phyloP scores from a whole-genome alignment of 2,113 vertebrate genomes.

The Mirounga angustirostris region DNA sequence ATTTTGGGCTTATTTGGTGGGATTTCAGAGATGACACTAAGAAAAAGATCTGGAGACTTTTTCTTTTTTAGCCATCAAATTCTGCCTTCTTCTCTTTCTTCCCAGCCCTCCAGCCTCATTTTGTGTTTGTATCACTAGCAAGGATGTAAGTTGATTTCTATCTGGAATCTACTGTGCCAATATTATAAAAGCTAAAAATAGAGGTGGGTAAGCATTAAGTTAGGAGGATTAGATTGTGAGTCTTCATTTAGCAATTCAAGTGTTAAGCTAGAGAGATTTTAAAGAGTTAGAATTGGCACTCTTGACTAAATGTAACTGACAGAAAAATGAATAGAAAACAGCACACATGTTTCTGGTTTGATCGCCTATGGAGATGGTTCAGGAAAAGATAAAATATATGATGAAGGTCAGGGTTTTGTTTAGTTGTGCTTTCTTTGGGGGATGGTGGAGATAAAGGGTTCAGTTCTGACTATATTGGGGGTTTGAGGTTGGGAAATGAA shows the following conservation, averaged over 20 bases:
- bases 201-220: background rate
- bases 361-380: background rate
- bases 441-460: background rate
- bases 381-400: background rate
- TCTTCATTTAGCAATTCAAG: background rate
- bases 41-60: background rate
- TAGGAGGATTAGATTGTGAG: background rate
- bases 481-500: constrained; percentile 19
- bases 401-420: background rate
- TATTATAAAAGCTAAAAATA: constrained; percentile 2
- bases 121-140: background rate
- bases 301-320: background rate
- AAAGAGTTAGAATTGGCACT: background rate
- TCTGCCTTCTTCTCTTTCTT: background rate
- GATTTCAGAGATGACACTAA: background rate
- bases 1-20: background rate
- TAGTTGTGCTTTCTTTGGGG: background rate
- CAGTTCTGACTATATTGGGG: background rate
- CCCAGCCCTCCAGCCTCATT: background rate
- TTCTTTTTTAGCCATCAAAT: background rate
- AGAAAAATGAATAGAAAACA: background rate
- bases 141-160: background rate
- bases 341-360: background rate
- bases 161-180: background rate
- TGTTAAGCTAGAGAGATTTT: background rate